Percentiles rank a stretch among this genome's conserved stretches.
Conservation (phyloP, 2,888 invertebrate species). For the Thelaira solivaga region DNA sequence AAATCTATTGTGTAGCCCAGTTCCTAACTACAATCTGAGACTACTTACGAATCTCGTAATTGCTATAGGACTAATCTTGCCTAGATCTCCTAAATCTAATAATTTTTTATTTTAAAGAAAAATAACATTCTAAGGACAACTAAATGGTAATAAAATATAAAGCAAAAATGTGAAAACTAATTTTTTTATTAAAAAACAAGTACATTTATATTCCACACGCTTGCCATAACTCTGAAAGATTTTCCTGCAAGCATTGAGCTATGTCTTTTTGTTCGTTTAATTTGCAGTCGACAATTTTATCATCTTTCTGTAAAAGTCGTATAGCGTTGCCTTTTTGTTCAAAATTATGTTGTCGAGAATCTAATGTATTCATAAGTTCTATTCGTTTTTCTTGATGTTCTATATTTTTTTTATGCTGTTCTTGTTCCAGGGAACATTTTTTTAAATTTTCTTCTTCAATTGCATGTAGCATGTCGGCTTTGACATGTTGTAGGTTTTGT, state of each 20-base stretch:
- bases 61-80: too few species aligned
- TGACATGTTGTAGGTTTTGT: neutral
- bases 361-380: slow-evolving; percentile 11
- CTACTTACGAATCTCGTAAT: too few species aligned
- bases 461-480: slow-evolving; percentile 11
- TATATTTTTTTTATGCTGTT: slow-evolving; percentile 7
- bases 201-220: slow-evolving; percentile 4
- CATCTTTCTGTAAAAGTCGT: slow-evolving; percentile 18
- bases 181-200: neutral
- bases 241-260: slow-evolving; percentile 58
- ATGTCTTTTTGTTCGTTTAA: slow-evolving; percentile 61
- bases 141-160: neutral
- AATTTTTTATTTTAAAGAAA: too few species aligned
- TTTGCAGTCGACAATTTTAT: slow-evolving; percentile 41
- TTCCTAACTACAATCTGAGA: too few species aligned
- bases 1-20: too few species aligned
- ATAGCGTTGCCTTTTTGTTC: slow-evolving; percentile 28
- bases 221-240: slow-evolving; percentile 29
- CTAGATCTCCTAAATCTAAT: too few species aligned
- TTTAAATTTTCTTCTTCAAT: slow-evolving; percentile 40
- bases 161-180: neutral
- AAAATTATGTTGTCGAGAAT: slow-evolving; percentile 24
- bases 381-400: slow-evolving; percentile 22
- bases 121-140: too few species aligned
- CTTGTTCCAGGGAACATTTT: slow-evolving; percentile 32